Evolutionary conservation across 2,888 invertebrate species (phyloP).

Genomic region (Atrina japonica): DNA sequence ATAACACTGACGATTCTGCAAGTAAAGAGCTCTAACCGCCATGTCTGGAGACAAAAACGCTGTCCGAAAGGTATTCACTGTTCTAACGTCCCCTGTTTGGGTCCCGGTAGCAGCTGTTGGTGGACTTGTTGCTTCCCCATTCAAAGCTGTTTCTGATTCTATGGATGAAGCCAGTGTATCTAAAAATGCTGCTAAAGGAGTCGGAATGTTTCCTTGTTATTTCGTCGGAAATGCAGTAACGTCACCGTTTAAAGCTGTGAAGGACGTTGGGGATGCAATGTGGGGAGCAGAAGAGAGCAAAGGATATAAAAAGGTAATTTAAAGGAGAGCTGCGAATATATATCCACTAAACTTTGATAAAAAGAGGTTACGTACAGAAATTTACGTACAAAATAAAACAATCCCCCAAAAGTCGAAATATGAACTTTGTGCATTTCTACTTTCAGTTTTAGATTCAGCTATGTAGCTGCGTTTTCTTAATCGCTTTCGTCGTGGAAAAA

Average conservation of each 20-base stretch:
- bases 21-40: no score
- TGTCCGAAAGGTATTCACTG: constrained; percentile 28
- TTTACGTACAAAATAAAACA: no score
- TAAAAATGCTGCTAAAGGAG: constrained; percentile 28
- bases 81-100: constrained; percentile 42
- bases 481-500: no score
- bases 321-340: no score
- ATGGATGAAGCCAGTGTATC: constrained; percentile 23
- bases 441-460: no score
- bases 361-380: no score
- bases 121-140: constrained; percentile 30
- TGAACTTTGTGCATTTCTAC: no score
- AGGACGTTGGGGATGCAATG: constrained; percentile 38
- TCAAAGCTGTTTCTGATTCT: constrained; percentile 30
- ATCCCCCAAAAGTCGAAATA: no score
- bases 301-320: no score
- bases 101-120: constrained; percentile 43
- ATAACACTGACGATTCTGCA: no score
- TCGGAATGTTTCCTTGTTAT: constrained; percentile 24
- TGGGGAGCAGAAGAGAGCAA: constrained; percentile 23
- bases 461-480: no score
- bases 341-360: no score
- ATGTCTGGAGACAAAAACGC: constrained; percentile 23
- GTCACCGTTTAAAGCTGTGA: constrained; percentile 34
- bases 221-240: constrained; percentile 18